Base-by-base conservation (phyloP, 2,888 invertebrate species). In the Himalopsyche tibetana region DNA sequence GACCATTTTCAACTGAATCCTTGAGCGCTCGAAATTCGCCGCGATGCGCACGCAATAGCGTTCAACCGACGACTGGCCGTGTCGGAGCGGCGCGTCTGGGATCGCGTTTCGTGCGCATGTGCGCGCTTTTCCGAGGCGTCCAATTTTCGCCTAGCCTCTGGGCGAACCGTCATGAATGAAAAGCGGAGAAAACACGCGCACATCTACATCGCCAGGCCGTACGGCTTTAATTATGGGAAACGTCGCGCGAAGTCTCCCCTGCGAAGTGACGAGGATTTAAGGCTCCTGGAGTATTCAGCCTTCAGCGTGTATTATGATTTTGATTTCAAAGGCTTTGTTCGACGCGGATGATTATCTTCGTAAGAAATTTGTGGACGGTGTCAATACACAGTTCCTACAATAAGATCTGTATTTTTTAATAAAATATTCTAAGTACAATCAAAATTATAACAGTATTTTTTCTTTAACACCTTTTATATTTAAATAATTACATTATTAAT, bases 131-230 rank as follows among this genome's bases (percentile, higher is more conserved):
- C 63, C 63, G 63, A 63, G 63, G 63, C 63, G 63, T 28, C 63
- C 63, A 28, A 63, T 63, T 63, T 63, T 63, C 63, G 28, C 63
- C 63, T 63, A 63, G 63, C 63, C 63, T 63, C 63, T 63, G 63
- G 63, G 63, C 11, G 19, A 51, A 9, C 19, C 63, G 63, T 63
- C 63, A 63, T 63, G 63, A 63, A 63, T 63, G 63, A 63, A 63
- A 63, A 63, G 63, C 28, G 63, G 63, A 63, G 63, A 63, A 63
- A 63, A 19, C 28, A 28, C 12, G 51, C 51, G 51, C 51, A 51
- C 51, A 51, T 15, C 51, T 45, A 51, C 51, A 51, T 51, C 51
- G 51, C 51, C 51, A 51, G 51, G 51, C 51, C 4, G 51, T 51
- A 15, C 51, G 0, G 15, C 15, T 51, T 51, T 51, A 51, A 51